Conservation (phyloP, 2,888 invertebrate genomes). For the Macropis europaea region DNA sequence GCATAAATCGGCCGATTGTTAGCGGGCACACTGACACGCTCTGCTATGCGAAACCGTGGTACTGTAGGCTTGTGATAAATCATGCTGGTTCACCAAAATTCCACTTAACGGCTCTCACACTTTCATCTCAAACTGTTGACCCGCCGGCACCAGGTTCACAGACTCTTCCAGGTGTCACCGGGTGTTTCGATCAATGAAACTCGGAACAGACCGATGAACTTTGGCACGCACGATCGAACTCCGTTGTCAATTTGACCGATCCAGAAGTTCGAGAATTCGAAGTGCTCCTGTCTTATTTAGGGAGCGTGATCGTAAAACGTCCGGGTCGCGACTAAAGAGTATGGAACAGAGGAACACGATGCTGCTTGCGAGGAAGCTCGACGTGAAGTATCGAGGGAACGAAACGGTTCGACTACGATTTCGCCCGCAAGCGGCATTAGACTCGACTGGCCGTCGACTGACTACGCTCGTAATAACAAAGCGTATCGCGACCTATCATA, state of each 20-base stretch:
- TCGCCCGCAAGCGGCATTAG: conserved; percentile 55
- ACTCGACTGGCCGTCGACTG: conserved; percentile 56
- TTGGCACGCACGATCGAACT: background rate
- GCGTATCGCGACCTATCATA: conserved; percentile 62
- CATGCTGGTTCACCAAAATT: conserved; percentile 57
- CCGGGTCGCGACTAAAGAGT: conserved; percentile 23
- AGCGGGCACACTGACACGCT: conserved; percentile 75
- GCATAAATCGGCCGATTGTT: conserved; percentile 75
- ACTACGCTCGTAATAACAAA: conserved; percentile 61
- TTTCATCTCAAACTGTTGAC: conserved; percentile 12
- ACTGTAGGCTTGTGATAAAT: conserved; percentile 79
- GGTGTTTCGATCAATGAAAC: too few species aligned
- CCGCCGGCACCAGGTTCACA: background rate
- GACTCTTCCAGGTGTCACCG: too few species aligned
- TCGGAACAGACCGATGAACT: too few species aligned
- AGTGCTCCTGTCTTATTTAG: conserved; percentile 29
- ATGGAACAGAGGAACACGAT: conserved; percentile 47
- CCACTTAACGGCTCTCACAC: conserved; percentile 28
- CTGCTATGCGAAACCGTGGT: conserved; percentile 78
- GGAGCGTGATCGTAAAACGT: conserved; percentile 26
- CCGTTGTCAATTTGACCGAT: conserved; percentile 50
- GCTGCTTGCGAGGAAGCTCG: conserved; percentile 63
- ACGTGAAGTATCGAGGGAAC: conserved; percentile 63
- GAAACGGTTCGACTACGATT: conserved; percentile 46
- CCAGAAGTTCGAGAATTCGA: conserved; percentile 46